phyloP scores from a whole-genome alignment of 2,797 vertebrate genomes.

The Coregonus sp. region DNA sequence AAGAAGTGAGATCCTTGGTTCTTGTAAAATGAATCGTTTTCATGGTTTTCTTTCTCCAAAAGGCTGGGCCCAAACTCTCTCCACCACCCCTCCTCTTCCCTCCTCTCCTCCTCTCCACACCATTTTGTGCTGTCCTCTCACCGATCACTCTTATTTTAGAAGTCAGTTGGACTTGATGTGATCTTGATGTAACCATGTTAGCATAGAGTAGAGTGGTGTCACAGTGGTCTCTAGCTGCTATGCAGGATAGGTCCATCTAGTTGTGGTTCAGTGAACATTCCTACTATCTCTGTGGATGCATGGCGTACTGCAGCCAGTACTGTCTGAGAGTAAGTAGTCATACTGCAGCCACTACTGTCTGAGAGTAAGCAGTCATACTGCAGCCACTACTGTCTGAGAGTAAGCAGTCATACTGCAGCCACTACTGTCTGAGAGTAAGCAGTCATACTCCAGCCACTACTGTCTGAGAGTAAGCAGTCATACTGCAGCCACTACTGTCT shows the following conservation, averaged over 20 bases:
- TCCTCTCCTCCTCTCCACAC: not conserved
- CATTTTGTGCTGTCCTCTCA: slow-evolving; percentile 6
- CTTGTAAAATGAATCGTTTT: slow-evolving; percentile 67
- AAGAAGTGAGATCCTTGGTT: slow-evolving; percentile 61
- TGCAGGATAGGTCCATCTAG: not conserved
- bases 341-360: no score
- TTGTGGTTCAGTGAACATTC: not conserved
- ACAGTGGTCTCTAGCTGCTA: not conserved
- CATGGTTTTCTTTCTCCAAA: slow-evolving; percentile 57
- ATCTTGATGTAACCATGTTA: not conserved
- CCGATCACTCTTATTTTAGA: slow-evolving; percentile 5
- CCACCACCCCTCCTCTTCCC: slow-evolving; percentile 17
- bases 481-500: no score
- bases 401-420: no score
- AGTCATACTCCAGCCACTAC: no score
- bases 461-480: no score
- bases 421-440: no score
- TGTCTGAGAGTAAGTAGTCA: not conserved
- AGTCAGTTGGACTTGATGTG: slow-evolving; percentile 25
- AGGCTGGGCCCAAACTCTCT: slow-evolving; percentile 51
- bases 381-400: no score
- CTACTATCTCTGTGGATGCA: not conserved
- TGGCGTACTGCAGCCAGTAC: not conserved
- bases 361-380: no score
- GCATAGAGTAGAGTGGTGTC: not conserved